Conservation (phyloP, 2,113 vertebrate species). For the Periophthalmus modestus region DNA sequence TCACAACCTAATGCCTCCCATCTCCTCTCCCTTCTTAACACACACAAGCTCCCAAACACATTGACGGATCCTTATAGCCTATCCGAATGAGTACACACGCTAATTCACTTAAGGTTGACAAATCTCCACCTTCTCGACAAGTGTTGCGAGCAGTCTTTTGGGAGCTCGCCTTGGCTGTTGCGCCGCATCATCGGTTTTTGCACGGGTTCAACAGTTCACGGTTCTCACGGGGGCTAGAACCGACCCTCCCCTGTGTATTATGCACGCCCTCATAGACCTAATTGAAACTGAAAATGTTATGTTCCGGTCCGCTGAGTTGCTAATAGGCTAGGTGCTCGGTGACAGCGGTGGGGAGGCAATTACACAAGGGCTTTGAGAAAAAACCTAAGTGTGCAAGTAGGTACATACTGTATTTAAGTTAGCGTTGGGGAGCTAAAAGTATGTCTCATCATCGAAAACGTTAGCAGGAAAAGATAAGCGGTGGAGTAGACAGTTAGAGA, state of each 20-base stretch:
- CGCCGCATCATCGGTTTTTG: slow-evolving; percentile 36
- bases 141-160: slow-evolving; percentile 39
- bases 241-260: slow-evolving; percentile 70
- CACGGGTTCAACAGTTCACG: slow-evolving; percentile 59
- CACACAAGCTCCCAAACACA: slow-evolving; percentile 1
- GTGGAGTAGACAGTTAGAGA: not conserved
- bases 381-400: slow-evolving; percentile 27
- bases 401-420: not conserved
- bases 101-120: slow-evolving; percentile 58
- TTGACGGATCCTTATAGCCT: slow-evolving; percentile 40
- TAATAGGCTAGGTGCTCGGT: slow-evolving; percentile 73
- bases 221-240: slow-evolving; percentile 34
- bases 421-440: not conserved
- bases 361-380: slow-evolving; percentile 52
- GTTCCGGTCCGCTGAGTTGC: slow-evolving; percentile 72
- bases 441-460: not conserved
- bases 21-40: not conserved
- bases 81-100: slow-evolving; percentile 39
- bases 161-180: slow-evolving; percentile 26
- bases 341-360: slow-evolving; percentile 69
- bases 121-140: slow-evolving; percentile 25
- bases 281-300: slow-evolving; percentile 85
- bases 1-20: slow-evolving; percentile 17
- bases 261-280: slow-evolving; percentile 74
- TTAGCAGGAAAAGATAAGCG: not conserved